phyloP scores from a whole-genome alignment of 1,140 invertebrate species.

The Neuroterus valhalla region DNA sequence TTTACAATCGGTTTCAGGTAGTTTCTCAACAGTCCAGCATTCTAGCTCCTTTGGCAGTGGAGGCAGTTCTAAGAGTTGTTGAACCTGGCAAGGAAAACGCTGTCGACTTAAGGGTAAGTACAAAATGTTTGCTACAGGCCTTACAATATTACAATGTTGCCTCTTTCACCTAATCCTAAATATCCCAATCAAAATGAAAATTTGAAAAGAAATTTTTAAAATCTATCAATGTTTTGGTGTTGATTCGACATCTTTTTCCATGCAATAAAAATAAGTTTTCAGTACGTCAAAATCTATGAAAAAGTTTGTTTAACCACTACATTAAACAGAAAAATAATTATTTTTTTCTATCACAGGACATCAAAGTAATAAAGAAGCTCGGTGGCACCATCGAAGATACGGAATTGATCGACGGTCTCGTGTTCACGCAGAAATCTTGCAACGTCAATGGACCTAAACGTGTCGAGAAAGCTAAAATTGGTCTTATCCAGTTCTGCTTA shows the following conservation, averaged over 20 bases:
- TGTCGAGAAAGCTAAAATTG: constrained; percentile 99
- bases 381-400: constrained; percentile 99
- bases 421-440: constrained; percentile 92
- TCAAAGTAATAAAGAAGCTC: constrained; percentile 96
- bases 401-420: constrained; percentile 94
- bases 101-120: constrained; percentile 78
- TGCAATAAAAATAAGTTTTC: no score
- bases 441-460: constrained; percentile 94
- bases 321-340: constrained; percentile 32
- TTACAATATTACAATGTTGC: no score
- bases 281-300: no score
- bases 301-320: background rate
- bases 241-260: no score
- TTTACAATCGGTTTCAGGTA: constrained; percentile 75
- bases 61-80: constrained; percentile 94
- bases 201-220: no score
- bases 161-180: no score
- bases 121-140: no score
- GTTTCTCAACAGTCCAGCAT: constrained; percentile 98
- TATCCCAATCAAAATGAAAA: no score
- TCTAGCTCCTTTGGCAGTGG: constrained; percentile 96
- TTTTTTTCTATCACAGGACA: constrained; percentile 78
- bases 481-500: constrained; percentile 99
- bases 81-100: constrained; percentile 77
- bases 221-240: no score